Evolutionary conservation across 2,113 vertebrate species (phyloP).

Genomic region (Plectropomus leopardus): DNA sequence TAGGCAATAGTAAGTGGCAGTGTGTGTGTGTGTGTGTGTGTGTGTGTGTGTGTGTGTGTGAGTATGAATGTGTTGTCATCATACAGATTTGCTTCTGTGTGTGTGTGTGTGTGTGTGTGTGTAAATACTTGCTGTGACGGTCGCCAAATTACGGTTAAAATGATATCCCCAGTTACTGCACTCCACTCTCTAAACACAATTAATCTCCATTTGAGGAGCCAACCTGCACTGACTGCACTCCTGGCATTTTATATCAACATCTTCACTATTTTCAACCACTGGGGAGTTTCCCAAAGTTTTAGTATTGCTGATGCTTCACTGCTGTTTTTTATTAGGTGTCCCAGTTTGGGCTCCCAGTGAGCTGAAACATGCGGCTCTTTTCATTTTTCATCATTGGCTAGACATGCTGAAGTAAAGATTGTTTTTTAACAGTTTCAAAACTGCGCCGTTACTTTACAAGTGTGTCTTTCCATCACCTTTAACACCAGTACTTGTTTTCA

Average conservation of each 20-base stretch:
- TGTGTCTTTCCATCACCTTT: not conserved
- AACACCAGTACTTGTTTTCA: not conserved
- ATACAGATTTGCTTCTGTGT: not conserved
- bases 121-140: not conserved
- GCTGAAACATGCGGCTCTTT: not conserved
- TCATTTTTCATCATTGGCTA: conserved; percentile 43
- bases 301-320: conserved; percentile 57
- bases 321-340: conserved; percentile 24
- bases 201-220: conserved; percentile 68
- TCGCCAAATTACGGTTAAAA: conserved; percentile 40
- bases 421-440: not conserved
- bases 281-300: conserved; percentile 35
- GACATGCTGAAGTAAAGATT: conserved; percentile 18
- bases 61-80: not conserved
- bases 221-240: conserved; percentile 33
- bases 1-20: not conserved
- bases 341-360: conserved; percentile 33
- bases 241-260: conserved; percentile 55
- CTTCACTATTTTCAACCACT: conserved; percentile 31
- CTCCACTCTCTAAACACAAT: conserved; percentile 54
- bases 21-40: not conserved
- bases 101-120: not conserved
- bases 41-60: not conserved
- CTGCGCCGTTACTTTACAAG: too few relatives aligned
- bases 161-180: conserved; percentile 47